Evolutionary conservation across 2,113 vertebrate genomes (phyloP), one percentile per base, ranked within the genome.

Genomic region (Ameiurus melas): DNA sequence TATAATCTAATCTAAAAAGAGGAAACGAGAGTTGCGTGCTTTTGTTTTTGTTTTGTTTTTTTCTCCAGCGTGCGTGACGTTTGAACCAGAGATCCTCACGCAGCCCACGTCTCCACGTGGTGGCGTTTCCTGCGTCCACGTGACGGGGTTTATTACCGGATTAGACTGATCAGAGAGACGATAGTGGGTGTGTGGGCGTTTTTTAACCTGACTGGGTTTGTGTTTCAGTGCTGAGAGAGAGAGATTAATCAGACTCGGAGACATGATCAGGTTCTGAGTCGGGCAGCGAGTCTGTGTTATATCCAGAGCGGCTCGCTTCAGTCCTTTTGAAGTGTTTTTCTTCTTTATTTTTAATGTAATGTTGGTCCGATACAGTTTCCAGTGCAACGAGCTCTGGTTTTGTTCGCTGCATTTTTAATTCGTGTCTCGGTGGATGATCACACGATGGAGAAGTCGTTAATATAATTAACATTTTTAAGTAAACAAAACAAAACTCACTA

Each of bases 321-420:
- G 90, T 19, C 90, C 80, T 43, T 87, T 92, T 86, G 78, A 86
- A 86, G 55, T 66, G 81, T 91, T 78, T 27, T 83, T 68, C n/a
- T 83, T 82, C n/a, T 27, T 25, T 51, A 51, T 51, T 14, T 20
- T 30, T 17, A 57, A 39, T 36, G 87, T 47, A n/a, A 81, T 77
- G 85, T 87, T 55, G 1, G 64, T 84, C 81, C 19, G 89, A 85
- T 92, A 77, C 5, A 12, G 75, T 91, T 91, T 85, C 25, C 83
- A 87, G 92, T 93, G 89, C 83, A 86, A 77, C 87, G 25, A 71
- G 87, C 25, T 90, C 90, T 80, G 90, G 91, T 93, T 93, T 92
- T 87, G 89, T 83, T 90, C 86, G 71, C 78, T 85, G 80, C 71
- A 90, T 92, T 91, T 60, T 90, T 90, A 89, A 93, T 91, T 91